phyloP scores from a whole-genome alignment of 2,888 invertebrate species.

The Melieria omissa region DNA sequence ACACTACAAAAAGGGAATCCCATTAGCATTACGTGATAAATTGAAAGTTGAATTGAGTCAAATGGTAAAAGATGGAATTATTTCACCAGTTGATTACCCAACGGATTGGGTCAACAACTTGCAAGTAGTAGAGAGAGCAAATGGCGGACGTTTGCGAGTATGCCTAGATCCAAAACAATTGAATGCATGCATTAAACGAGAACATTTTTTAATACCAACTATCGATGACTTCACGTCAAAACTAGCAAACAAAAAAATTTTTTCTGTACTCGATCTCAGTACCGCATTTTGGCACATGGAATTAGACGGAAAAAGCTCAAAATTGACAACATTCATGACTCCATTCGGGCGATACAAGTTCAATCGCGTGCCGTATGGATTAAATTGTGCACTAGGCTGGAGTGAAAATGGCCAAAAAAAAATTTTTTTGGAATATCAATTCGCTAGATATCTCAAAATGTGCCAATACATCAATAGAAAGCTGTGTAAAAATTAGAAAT shows the following conservation, averaged over 20 bases:
- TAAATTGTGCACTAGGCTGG: slow-evolving; percentile 53
- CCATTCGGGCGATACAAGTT: slow-evolving; percentile 49
- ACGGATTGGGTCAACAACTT: slow-evolving; percentile 39
- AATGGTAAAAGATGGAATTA: slow-evolving; percentile 35
- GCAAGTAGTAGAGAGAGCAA: slow-evolving; percentile 38
- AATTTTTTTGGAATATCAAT: too few relatives aligned
- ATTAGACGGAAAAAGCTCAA: slow-evolving; percentile 34
- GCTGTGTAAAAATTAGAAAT: too few relatives aligned
- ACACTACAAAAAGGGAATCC: slow-evolving; percentile 41
- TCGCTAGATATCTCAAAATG: too few relatives aligned
- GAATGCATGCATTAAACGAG: slow-evolving; percentile 35
- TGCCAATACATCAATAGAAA: too few relatives aligned
- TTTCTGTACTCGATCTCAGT: slow-evolving; percentile 17
- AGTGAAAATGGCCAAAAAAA: too few relatives aligned
- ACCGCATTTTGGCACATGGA: slow-evolving; percentile 33
- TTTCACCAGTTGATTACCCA: slow-evolving; percentile 35
- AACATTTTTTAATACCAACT: slow-evolving; percentile 42
- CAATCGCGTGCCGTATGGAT: slow-evolving; percentile 54
- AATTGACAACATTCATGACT: slow-evolving; percentile 42
- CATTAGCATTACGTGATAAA: slow-evolving; percentile 23
- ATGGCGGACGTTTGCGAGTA: slow-evolving; percentile 21
- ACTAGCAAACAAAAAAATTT: neutral
- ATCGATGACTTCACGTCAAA: slow-evolving; percentile 39
- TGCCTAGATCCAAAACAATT: slow-evolving; percentile 33
- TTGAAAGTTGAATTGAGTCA: slow-evolving; percentile 32